phyloP scores from a whole-genome alignment of 2,888 invertebrate genomes.

The Herminia tarsipennalis region DNA sequence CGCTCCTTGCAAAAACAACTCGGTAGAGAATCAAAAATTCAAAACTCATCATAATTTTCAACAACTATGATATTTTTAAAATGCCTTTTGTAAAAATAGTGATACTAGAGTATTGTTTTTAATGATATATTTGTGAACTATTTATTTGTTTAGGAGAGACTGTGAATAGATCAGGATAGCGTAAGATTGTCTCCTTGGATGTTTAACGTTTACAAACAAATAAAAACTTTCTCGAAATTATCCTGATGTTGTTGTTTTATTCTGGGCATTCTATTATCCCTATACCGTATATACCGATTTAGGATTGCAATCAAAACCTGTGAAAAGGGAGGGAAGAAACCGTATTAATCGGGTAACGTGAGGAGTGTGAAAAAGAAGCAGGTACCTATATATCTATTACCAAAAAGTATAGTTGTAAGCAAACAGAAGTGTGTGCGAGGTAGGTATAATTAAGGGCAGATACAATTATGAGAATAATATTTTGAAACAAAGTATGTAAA shows the following conservation, averaged over 20 bases:
- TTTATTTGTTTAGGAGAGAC: conserved; percentile 78
- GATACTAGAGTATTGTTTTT: conserved; percentile 80
- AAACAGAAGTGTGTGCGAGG: too few relatives aligned
- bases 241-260: conserved; percentile 41
- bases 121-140: conserved; percentile 76
- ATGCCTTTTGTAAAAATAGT: conserved; percentile 74
- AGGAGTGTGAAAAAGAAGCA: too few relatives aligned
- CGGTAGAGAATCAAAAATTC: not conserved
- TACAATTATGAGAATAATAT: too few relatives aligned
- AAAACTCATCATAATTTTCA: conserved; percentile 23
- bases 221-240: conserved; percentile 74
- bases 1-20: too few relatives aligned
- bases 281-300: not conserved
- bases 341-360: too few relatives aligned
- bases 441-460: too few relatives aligned
- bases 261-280: conserved; percentile 9
- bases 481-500: too few relatives aligned
- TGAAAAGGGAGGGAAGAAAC: too few relatives aligned
- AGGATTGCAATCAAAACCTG: too few relatives aligned
- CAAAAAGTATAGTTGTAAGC: too few relatives aligned
- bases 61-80: conserved; percentile 30
- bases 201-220: conserved; percentile 80
- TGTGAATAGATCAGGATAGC: conserved; percentile 64
- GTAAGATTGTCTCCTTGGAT: conserved; percentile 75
- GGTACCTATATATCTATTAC: too few relatives aligned